Conservation (phyloP, 2,888 invertebrate genomes). For the Timandra comae region DNA sequence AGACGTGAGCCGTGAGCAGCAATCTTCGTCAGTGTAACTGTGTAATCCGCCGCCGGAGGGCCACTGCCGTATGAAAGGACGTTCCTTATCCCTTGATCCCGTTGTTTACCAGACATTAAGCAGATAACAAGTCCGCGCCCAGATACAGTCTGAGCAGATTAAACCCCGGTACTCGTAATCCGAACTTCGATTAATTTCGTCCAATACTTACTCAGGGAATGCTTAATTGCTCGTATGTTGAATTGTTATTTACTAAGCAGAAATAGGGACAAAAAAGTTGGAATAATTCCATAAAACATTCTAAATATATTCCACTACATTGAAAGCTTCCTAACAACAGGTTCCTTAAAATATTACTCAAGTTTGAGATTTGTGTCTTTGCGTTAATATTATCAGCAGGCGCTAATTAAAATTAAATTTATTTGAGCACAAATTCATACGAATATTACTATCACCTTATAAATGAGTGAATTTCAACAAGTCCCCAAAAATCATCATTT, state of each 20-base stretch:
- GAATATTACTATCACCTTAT: too few species aligned
- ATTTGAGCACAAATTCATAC: too few species aligned
- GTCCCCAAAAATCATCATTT: too few species aligned
- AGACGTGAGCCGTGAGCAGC: constrained; percentile 38
- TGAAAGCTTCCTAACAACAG: too few species aligned
- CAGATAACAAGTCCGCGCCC: constrained; percentile 76
- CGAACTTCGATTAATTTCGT: constrained; percentile 75
- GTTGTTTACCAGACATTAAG: constrained; percentile 79
- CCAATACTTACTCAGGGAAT: constrained; percentile 66
- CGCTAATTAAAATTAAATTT: too few species aligned
- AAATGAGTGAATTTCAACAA: too few species aligned
- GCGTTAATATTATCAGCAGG: too few species aligned
- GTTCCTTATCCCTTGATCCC: constrained; percentile 76
- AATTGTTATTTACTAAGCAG: constrained; percentile 37
- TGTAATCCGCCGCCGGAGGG: constrained; percentile 70
- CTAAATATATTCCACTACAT: too few species aligned
- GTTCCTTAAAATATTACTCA: too few species aligned
- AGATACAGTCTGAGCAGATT: constrained; percentile 72
- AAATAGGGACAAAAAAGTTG: too few species aligned
- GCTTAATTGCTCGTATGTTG: constrained; percentile 47
- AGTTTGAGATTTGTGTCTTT: too few species aligned
- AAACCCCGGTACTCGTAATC: constrained; percentile 69
- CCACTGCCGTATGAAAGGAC: constrained; percentile 70
- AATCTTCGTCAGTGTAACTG: constrained; percentile 57
- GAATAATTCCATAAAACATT: too few species aligned